Evolutionary conservation across 2,888 invertebrate species (phyloP).

Genomic region (Lithophane leautieri): DNA sequence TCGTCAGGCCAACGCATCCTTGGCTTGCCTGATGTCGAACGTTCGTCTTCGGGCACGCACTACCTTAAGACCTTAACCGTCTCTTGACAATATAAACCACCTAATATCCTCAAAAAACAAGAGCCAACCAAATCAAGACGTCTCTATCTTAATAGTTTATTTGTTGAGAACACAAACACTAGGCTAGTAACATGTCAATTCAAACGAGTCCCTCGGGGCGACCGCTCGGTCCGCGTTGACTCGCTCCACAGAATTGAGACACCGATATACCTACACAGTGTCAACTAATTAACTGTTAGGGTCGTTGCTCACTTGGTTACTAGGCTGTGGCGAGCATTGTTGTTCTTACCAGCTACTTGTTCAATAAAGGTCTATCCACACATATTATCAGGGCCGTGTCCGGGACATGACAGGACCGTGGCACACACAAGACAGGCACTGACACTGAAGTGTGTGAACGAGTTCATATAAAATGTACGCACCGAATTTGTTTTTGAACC

Average conservation of each 20-base stretch:
- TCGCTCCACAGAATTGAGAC: conserved; percentile 52
- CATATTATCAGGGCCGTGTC: background rate
- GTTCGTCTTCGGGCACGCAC: background rate
- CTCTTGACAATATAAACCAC: background rate
- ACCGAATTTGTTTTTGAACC: no score
- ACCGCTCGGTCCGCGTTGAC: conserved; percentile 36
- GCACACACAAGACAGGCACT: background rate
- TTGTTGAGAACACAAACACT: conserved; percentile 36
- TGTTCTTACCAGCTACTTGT: background rate
- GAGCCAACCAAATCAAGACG: conserved; percentile 18
- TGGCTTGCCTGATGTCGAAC: background rate
- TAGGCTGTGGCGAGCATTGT: conserved; percentile 19
- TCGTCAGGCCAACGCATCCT: background rate
- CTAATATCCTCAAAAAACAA: background rate
- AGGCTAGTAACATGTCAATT: conserved; percentile 54
- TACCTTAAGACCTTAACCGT: background rate
- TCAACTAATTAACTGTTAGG: conserved; percentile 59
- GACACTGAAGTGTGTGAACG: background rate
- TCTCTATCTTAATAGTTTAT: conserved; percentile 33
- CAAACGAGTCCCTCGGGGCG: conserved; percentile 53
- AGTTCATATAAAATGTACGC: no score
- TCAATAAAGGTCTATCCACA: background rate
- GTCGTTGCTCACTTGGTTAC: conserved; percentile 33
- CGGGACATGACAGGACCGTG: no score
- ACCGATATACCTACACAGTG: conserved; percentile 50